Conservation (phyloP, 2,888 invertebrate species). For the Zaprionus lineosus region DNA sequence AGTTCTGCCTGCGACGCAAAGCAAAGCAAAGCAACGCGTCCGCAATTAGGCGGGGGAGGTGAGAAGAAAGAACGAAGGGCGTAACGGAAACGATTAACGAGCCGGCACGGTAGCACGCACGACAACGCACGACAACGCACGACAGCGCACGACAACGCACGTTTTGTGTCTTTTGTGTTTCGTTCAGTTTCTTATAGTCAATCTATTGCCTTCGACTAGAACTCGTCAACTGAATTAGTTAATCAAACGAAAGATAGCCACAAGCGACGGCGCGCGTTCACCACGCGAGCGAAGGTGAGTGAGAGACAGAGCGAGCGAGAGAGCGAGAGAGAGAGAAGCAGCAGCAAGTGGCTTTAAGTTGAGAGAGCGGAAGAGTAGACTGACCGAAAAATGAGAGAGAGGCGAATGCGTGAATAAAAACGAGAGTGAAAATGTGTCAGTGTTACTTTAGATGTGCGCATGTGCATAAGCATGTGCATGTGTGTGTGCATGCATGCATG, state of each 20-base stretch:
- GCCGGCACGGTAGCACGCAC: slow-evolving; percentile 37
- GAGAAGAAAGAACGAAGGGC: slow-evolving; percentile 6
- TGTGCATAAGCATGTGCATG: neutral
- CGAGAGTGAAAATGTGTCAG: slow-evolving; percentile 56
- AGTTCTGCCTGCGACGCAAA: too few species aligned
- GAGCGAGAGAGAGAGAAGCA: slow-evolving; percentile 8
- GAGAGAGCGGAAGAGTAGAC: slow-evolving; percentile 9
- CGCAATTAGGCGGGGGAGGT: neutral
- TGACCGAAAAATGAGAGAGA: slow-evolving; percentile 16
- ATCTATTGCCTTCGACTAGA: slow-evolving; percentile 78
- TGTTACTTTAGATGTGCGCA: slow-evolving; percentile 9
- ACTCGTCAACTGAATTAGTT: slow-evolving; percentile 81
- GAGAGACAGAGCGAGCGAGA: slow-evolving; percentile 4
- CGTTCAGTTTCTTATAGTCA: slow-evolving; percentile 39
- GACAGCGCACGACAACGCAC: slow-evolving; percentile 15
- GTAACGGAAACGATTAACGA: slow-evolving; percentile 51
- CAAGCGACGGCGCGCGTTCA: slow-evolving; percentile 48
- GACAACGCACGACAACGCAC: neutral
- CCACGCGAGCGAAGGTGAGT: slow-evolving; percentile 21
- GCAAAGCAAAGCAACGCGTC: neutral
- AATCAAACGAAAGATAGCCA: slow-evolving; percentile 76
- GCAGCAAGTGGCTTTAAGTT: too few species aligned
- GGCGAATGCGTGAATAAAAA: slow-evolving; percentile 32
- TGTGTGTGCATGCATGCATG: neutral
- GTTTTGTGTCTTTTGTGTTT: slow-evolving; percentile 15